phyloP scores from a whole-genome alignment of 1,140 invertebrate species.

The Myzus persicae region DNA sequence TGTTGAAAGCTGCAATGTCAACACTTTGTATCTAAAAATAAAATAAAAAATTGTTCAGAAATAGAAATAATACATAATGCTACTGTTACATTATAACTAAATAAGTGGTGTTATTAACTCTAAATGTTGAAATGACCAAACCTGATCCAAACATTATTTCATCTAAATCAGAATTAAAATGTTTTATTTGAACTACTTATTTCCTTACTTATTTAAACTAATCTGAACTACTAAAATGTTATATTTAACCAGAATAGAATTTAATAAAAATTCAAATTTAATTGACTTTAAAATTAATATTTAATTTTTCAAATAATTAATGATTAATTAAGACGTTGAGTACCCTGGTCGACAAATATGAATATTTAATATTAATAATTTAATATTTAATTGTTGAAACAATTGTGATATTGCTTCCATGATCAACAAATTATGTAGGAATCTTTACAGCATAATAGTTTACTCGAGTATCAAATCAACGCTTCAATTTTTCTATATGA shows the following conservation, averaged over 20 bases:
- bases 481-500: neutral
- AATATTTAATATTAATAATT: no score
- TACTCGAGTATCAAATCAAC: neutral
- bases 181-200: neutral
- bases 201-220: no score
- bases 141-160: neutral
- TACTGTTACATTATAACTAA: neutral
- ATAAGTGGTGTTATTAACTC: neutral
- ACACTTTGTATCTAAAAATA: constrained; percentile 72
- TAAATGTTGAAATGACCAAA: neutral
- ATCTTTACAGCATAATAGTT: no score
- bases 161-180: neutral
- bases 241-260: neutral
- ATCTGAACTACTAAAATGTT: neutral
- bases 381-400: no score
- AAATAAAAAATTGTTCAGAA: constrained; percentile 60
- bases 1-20: constrained; percentile 90
- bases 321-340: neutral
- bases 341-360: neutral
- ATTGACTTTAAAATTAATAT: no score
- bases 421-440: neutral
- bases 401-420: neutral
- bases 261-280: neutral
- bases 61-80: neutral
- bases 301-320: neutral